These are phyloP conservation scores for Lampris incognitus DNA, from an alignment of 2,113 vertebrate species.

Conservation along the genomic window DNA sequence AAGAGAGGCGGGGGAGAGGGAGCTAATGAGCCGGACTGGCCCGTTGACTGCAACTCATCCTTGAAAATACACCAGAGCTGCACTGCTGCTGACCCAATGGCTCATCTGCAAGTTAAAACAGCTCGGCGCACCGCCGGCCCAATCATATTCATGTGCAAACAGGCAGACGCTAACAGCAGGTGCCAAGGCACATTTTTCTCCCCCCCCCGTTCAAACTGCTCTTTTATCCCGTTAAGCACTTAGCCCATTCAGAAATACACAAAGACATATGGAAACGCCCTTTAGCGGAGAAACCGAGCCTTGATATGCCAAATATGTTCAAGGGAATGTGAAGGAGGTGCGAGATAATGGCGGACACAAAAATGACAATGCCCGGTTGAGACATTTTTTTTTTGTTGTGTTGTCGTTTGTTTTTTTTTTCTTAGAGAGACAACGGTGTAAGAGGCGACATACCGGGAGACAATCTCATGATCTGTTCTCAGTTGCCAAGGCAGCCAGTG, in stretches of 20 bases:
- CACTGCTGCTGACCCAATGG: slow-evolving; percentile 71
- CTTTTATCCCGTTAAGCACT: slow-evolving; percentile 79
- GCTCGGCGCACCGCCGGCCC: slow-evolving; percentile 56
- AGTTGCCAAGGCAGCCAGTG: slow-evolving; percentile 79
- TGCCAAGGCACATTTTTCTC: slow-evolving; percentile 66
- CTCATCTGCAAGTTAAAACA: slow-evolving; percentile 85
- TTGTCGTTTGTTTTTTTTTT: neutral
- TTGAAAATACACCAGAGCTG: slow-evolving; percentile 73
- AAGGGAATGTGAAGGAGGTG: slow-evolving; percentile 53
- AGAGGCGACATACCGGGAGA: slow-evolving; percentile 25
- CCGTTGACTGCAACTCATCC: slow-evolving; percentile 75
- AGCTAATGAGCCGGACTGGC: slow-evolving; percentile 67
- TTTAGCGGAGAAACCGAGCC: slow-evolving; percentile 70
- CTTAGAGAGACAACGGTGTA: neutral
- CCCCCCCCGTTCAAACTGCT: slow-evolving; percentile 67
- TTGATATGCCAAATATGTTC: slow-evolving; percentile 56
- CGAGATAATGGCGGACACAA: slow-evolving; percentile 13
- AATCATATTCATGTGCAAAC: slow-evolving; percentile 81
- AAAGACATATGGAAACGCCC: slow-evolving; percentile 73
- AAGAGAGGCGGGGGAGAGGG: slow-evolving; percentile 56
- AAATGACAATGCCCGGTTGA: slow-evolving; percentile 56
- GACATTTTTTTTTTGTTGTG: slow-evolving; percentile 37
- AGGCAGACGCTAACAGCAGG: slow-evolving; percentile 75
- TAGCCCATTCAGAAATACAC: slow-evolving; percentile 74
- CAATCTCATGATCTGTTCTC: slow-evolving; percentile 70